These are phyloP conservation scores for Agapostemon virescens DNA, from an alignment of 2,888 invertebrate genomes.

Conservation along the genomic window DNA sequence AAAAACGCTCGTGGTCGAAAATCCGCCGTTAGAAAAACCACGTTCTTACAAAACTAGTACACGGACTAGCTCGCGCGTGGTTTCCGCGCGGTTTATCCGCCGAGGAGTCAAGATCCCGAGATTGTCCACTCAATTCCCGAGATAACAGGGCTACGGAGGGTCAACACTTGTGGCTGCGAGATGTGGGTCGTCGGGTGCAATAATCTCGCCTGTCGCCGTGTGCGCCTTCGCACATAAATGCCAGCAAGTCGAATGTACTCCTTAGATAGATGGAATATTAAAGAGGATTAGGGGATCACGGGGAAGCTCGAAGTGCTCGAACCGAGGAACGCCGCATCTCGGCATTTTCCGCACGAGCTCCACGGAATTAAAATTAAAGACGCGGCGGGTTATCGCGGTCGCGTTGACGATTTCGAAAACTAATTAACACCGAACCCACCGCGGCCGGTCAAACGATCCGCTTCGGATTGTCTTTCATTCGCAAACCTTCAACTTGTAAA, in stretches of 20 bases:
- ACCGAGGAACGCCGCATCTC: not conserved
- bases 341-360: not conserved
- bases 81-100: conserved; percentile 10
- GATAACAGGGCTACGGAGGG: conserved; percentile 31
- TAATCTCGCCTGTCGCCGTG: conserved; percentile 42
- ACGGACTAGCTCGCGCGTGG: too few species aligned
- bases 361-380: not conserved
- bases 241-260: conserved; percentile 27
- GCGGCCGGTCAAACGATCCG: too few species aligned
- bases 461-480: too few species aligned
- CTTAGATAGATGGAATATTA: conserved; percentile 28
- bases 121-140: conserved; percentile 25
- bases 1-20: conserved; percentile 20
- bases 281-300: conserved; percentile 24
- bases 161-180: conserved; percentile 32
- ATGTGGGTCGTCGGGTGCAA: conserved; percentile 41
- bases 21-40: conserved; percentile 13
- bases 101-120: not conserved
- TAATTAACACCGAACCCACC: too few species aligned
- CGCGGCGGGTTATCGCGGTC: not conserved
- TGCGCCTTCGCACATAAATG: conserved; percentile 43
- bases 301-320: not conserved
- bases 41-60: not conserved
- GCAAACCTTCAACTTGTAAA: too few species aligned
- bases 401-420: not conserved